A percentile compares a stretch with the other conserved stretches of the same genome.
These are phyloP conservation scores for Sebastes hopkinsi DNA, from an alignment of 2,797 vertebrate species.

Conservation along the genomic window DNA sequence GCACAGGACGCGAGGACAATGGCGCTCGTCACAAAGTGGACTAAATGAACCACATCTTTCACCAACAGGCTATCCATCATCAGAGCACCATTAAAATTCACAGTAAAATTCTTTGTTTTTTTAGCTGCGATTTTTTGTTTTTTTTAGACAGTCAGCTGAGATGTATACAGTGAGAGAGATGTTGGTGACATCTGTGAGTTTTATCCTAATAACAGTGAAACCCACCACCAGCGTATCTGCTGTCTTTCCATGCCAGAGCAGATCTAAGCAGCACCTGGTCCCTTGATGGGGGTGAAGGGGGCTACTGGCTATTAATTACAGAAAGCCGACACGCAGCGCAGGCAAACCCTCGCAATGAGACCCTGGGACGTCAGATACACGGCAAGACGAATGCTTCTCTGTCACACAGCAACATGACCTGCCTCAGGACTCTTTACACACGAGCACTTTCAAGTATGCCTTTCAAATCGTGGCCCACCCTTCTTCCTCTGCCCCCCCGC, in stretches of 20 bases:
- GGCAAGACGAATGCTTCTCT: slow-evolving; percentile 72
- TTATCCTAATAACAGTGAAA: slow-evolving; percentile 42
- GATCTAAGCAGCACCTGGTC: slow-evolving; percentile 77
- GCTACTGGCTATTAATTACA: slow-evolving; percentile 82
- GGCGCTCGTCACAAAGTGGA: slow-evolving; percentile 71
- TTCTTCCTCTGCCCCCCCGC: slow-evolving; percentile 47
- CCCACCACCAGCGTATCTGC: slow-evolving; percentile 33
- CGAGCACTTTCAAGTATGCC: slow-evolving; percentile 66
- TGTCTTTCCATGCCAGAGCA: slow-evolving; percentile 53
- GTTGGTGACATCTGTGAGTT: slow-evolving; percentile 50
- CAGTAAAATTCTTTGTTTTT: slow-evolving; percentile 49
- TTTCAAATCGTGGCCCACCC: slow-evolving; percentile 67
- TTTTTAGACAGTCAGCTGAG: slow-evolving; percentile 48
- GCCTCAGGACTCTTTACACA: slow-evolving; percentile 67
- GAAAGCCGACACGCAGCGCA: slow-evolving; percentile 67
- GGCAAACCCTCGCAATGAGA: slow-evolving; percentile 71
- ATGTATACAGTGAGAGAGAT: slow-evolving; percentile 18
- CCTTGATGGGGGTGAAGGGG: slow-evolving; percentile 63
- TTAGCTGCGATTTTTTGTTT: slow-evolving; percentile 37
- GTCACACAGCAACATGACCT: slow-evolving; percentile 70
- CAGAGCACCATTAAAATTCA: slow-evolving; percentile 53
- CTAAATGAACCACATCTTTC: slow-evolving; percentile 69
- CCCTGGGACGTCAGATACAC: slow-evolving; percentile 72
- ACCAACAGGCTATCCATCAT: slow-evolving; percentile 65
- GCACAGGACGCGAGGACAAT: slow-evolving; percentile 71